Evolutionary conservation across 2,113 vertebrate genomes (phyloP).

Genomic region (Chionodraco myersi): DNA sequence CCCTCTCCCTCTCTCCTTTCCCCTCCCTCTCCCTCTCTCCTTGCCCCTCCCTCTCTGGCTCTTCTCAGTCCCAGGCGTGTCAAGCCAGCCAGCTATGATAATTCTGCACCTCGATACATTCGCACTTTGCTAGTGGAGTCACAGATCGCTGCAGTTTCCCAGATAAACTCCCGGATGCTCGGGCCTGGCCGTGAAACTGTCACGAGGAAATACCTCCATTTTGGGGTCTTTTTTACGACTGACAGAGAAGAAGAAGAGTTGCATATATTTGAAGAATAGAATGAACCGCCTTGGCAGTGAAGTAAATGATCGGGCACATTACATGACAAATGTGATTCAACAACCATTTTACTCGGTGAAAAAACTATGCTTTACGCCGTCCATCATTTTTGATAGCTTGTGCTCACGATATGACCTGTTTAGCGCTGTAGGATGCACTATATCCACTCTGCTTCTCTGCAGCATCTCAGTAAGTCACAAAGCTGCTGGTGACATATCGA

Average conservation of each 20-base stretch:
- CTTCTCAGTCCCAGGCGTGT: slow-evolving; percentile 61
- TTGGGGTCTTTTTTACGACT: background rate
- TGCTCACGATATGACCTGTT: background rate
- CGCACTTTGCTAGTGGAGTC: slow-evolving; percentile 41
- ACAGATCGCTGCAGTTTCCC: slow-evolving; percentile 33
- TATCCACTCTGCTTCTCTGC: background rate
- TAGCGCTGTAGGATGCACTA: background rate
- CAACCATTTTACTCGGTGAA: background rate
- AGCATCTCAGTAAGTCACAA: background rate
- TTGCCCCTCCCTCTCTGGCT: background rate
- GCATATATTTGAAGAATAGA: slow-evolving; percentile 5
- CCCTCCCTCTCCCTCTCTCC: too few relatives aligned
- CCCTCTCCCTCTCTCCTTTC: background rate
- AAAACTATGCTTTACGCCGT: background rate
- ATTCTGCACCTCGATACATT: slow-evolving; percentile 59
- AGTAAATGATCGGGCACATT: background rate
- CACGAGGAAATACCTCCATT: slow-evolving; percentile 21
- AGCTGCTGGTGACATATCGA: background rate
- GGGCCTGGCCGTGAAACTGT: slow-evolving; percentile 20
- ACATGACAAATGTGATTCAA: background rate
- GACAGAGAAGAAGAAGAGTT: background rate
- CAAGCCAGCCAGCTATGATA: slow-evolving; percentile 64
- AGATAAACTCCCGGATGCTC: slow-evolving; percentile 29
- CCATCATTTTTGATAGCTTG: background rate
- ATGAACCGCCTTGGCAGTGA: background rate